Evolutionary conservation across 2,113 vertebrate species (phyloP), one percentile per base, ranked within the genome.

Genomic region (Sigmodon hispidus): DNA sequence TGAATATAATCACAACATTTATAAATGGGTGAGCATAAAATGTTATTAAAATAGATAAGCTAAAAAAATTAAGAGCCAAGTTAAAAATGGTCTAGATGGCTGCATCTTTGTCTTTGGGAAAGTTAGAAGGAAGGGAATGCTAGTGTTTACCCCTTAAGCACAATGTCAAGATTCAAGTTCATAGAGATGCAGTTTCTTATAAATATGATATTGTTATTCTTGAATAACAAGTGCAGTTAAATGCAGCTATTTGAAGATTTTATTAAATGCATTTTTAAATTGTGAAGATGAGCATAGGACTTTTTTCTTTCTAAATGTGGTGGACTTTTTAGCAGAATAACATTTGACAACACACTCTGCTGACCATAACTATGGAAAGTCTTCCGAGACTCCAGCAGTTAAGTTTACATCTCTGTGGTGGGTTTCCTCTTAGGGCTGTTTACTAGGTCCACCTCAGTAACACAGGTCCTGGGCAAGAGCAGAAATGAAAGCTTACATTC

Each of bases 181-280:
- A 73, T 22, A 36, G 12, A 79, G 67, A 45, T 43, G 75, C 19
- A n/a, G 36, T 29, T 55, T 83, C 55, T 91, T 83, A 55, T 75
- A 48, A 5, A 50, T 67, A 52, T n/a, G 45, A 26, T 80, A 52
- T 10, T 77, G 6, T 81, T 83, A 77, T 77, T 92, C 24, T 63
- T 81, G n/a, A 92, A 50, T 65, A 65, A 52, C 86, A 91, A 95
- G 16, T 61, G 84, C 63, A 81, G 94, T 63, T 72, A 22, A 90
- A 69, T 26, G 69, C 19, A 52, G n/a, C 31, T 86, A 1, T 72
- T 79, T 81, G 55, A 79, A 22, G 45, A 92, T 85, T 65, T 57
- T 4, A 90, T 59, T 26, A 83, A 77, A 88, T 92, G 16, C 17
- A 45, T 50, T 92, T 96, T 50, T 81, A 19, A 57, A 76, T 79